Evolutionary conservation across 2,797 vertebrate species (phyloP).

Genomic region (Hippocampus kuda): DNA sequence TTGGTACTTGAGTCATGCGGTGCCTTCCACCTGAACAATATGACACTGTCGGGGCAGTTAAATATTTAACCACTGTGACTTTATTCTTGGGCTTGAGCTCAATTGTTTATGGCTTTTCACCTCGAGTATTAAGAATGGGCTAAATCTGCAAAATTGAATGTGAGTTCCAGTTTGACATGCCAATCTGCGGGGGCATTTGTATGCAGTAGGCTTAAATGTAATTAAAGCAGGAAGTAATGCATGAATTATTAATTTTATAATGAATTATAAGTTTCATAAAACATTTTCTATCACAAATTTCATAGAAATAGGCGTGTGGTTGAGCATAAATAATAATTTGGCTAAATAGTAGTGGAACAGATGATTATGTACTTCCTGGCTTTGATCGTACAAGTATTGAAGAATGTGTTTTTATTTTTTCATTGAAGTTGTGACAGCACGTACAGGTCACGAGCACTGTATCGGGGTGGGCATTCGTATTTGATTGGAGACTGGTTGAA

Average conservation of each 20-base stretch:
- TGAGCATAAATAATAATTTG: neutral
- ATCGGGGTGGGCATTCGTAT: constrained; percentile 6
- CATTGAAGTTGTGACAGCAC: constrained; percentile 15
- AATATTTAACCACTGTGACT: constrained; percentile 46
- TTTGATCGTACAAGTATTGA: neutral
- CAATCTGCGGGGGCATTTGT: neutral
- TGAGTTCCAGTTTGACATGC: neutral
- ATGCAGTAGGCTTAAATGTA: neutral
- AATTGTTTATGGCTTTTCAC: constrained; percentile 1
- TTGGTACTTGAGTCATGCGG: constrained; percentile 9
- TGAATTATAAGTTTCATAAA: neutral
- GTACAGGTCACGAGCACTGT: constrained; percentile 47
- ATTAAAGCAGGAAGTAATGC: neutral
- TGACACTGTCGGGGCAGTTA: constrained; percentile 20
- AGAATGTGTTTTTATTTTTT: constrained; percentile 26
- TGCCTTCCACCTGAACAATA: constrained; percentile 27
- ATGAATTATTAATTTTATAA: neutral
- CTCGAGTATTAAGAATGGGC: neutral
- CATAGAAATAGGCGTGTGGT: neutral
- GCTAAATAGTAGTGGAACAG: neutral
- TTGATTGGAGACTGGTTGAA: constrained; percentile 40
- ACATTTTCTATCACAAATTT: neutral
- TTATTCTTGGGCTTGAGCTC: neutral
- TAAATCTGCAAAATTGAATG: neutral
- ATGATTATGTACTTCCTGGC: neutral